Percentiles rank a stretch among this genome's conserved stretches.
phyloP scores from a whole-genome alignment of 2,888 invertebrate species.

The Agrotis segetum region DNA sequence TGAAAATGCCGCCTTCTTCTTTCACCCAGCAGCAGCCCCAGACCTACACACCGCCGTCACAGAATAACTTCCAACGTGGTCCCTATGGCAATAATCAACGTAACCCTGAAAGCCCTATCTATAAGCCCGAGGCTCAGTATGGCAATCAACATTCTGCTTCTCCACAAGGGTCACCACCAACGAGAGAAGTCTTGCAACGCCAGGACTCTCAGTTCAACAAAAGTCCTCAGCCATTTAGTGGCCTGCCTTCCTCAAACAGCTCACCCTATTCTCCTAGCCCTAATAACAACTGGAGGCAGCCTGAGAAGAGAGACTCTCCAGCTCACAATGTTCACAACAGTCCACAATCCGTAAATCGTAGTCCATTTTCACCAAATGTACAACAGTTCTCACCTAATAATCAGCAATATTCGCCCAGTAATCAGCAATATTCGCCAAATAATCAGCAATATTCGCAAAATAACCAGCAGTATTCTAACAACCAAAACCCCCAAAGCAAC shows the following conservation, averaged over 20 bases:
- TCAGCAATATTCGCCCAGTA: constrained; percentile 79
- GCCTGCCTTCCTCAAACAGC: constrained; percentile 80
- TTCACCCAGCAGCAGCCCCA: constrained; percentile 86
- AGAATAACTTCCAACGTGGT: constrained; percentile 76
- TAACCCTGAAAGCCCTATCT: constrained; percentile 86
- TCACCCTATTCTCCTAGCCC: constrained; percentile 85
- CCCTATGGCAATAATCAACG: constrained; percentile 73
- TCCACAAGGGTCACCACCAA: constrained; percentile 82
- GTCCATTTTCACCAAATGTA: constrained; percentile 74
- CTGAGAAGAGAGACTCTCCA: constrained; percentile 86
- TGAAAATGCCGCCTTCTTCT: constrained; percentile 84
- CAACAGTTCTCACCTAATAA: constrained; percentile 74
- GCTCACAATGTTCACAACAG: constrained; percentile 69
- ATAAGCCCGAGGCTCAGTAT: constrained; percentile 88
- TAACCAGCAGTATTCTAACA: constrained; percentile 52
- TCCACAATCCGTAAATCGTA: constrained; percentile 71
- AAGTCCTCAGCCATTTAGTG: constrained; percentile 86
- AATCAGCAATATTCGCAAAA: constrained; percentile 75
- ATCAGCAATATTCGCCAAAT: constrained; percentile 75
- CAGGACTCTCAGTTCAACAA: constrained; percentile 90
- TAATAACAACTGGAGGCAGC: constrained; percentile 88
- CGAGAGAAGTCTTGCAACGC: constrained; percentile 83
- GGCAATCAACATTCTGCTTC: constrained; percentile 82
- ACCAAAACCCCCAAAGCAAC: constrained; percentile 74
- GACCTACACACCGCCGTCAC: constrained; percentile 78